Base-by-base conservation (phyloP, 2,888 invertebrate species). In the Lottia scabra region DNA sequence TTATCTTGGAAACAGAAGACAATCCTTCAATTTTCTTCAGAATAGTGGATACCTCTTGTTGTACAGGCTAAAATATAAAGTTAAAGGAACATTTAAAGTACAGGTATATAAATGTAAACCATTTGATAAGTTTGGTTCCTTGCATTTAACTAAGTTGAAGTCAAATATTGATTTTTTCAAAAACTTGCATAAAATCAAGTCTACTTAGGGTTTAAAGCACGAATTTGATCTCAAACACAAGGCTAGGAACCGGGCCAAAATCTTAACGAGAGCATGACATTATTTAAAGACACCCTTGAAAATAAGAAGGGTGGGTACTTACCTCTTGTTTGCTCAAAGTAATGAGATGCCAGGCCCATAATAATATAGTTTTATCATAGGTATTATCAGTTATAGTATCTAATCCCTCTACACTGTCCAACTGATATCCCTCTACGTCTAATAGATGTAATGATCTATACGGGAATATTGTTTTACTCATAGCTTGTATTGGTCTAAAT, bases 391-490 rank as follows among this genome's bases (percentile, higher is more conserved):
- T 27, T 10, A 68, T 16, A 23, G 27, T 19, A 27, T 68, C 27
- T 16, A 62, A 13, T 30, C 48, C 30, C 38, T 19, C 23, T 23
- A 10, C 27, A 43, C 63, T 43, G 62, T 72, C 65, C 5, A 68
- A 30, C 15, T 66, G 68, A 66, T 75, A 77, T 19, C 81, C 81
- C 6, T 68, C 67, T 3, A 73, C 70, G 68, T 79, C 75, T 27
- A 78, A 15, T 27, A 82, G 43, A 70, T 82, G 82, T 13, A 80
- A 67, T 38, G 71, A 67, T 45, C 77, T 73, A 65, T 67, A 77
- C 4, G 72, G 70, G n/a, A 67, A 63, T n/a, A 71, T 27, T 13
- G 19, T 30, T 15, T 71, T 63, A 5, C 19, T 15, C 70, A 70
- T 70, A n/a, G 67, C 45, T 48, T 45, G 38, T 10, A 70, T 48